Conservation (phyloP, 1,140 invertebrate genomes). For the Holotrichia oblita region DNA sequence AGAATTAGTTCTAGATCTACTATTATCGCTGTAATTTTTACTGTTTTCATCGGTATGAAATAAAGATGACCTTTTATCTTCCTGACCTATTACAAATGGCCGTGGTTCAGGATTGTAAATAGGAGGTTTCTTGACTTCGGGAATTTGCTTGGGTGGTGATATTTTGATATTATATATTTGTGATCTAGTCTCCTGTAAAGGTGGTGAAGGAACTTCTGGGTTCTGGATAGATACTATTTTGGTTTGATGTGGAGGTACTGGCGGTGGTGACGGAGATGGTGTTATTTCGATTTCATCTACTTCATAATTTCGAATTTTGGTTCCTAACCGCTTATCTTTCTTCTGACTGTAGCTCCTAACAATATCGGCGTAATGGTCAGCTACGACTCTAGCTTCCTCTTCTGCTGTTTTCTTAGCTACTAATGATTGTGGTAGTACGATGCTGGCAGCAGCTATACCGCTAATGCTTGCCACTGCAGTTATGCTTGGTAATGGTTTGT, state of each 20-base stretch:
- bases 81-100: background rate
- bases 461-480: constrained; percentile 52
- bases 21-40: background rate
- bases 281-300: background rate
- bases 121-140: background rate
- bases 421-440: constrained; percentile 53
- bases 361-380: constrained; percentile 83
- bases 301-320: background rate
- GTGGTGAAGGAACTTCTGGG: background rate
- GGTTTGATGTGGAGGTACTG: background rate
- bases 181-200: background rate
- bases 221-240: background rate
- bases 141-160: background rate
- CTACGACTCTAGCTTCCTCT: constrained; percentile 74
- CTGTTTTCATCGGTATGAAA: background rate
- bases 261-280: background rate
- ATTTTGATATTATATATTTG: background rate
- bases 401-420: constrained; percentile 58
- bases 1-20: constrained; percentile 34
- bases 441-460: constrained; percentile 56
- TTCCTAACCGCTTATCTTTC: constrained; percentile 58
- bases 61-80: background rate
- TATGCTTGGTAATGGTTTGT: constrained; percentile 43
- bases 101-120: background rate
- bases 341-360: constrained; percentile 71